Evolutionary conservation across 2,888 invertebrate species (phyloP).

Genomic region (Tinea semifulvella): DNA sequence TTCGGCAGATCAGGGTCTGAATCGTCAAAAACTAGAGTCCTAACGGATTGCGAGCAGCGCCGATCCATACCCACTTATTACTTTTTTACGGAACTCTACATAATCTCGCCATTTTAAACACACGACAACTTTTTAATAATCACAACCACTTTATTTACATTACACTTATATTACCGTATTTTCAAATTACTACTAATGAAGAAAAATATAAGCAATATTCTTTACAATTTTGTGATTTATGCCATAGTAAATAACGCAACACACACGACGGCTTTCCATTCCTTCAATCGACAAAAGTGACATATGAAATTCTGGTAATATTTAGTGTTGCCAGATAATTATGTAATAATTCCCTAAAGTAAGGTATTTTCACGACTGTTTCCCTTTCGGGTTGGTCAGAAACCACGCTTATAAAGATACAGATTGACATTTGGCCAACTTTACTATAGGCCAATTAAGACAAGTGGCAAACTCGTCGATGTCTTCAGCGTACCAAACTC

Average conservation of each 20-base stretch:
- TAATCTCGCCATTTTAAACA: constrained; percentile 22
- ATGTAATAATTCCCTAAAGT: constrained; percentile 9
- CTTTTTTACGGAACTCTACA: constrained; percentile 24
- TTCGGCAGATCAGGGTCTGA: constrained; percentile 66
- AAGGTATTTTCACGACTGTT: constrained; percentile 11
- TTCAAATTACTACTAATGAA: neutral
- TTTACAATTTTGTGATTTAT: constrained; percentile 3
- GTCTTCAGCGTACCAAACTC: too few species aligned
- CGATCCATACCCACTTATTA: constrained; percentile 46
- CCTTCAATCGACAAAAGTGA: constrained; percentile 24
- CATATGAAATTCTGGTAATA: constrained; percentile 23
- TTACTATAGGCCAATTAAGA: too few species aligned
- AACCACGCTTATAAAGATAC: too few species aligned
- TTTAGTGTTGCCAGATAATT: constrained; percentile 20
- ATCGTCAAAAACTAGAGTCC: constrained; percentile 81
- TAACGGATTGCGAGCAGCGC: constrained; percentile 74
- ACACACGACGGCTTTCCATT: constrained; percentile 30
- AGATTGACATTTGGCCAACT: too few species aligned
- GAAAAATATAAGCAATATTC: neutral
- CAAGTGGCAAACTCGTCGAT: too few species aligned
- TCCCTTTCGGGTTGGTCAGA: too few species aligned
- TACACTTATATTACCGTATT: constrained; percentile 20
- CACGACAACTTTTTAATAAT: constrained; percentile 22
- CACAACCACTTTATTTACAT: constrained; percentile 27
- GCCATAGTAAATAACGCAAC: constrained; percentile 44